phyloP scores from a whole-genome alignment of 2,113 vertebrate genomes.

The Speoplatyrhinus poulsoni region DNA sequence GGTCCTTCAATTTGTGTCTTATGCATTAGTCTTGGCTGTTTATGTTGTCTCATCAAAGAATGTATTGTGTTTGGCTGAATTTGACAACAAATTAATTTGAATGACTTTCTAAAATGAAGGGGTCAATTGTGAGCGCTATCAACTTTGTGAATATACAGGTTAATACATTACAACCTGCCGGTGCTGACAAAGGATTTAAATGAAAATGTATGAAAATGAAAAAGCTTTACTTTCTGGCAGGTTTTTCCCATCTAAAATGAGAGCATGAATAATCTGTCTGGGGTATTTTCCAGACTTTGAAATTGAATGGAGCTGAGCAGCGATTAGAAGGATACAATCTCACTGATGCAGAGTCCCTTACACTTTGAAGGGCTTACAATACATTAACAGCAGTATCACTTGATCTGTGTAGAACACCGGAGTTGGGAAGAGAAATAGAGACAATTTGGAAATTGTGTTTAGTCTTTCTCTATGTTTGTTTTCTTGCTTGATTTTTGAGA shows the following conservation, averaged over 20 bases:
- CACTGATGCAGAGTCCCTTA: conserved; percentile 33
- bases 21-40: background rate
- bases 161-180: no score
- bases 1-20: background rate
- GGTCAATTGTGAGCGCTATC: no score
- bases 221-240: conserved; percentile 11
- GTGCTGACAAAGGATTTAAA: background rate
- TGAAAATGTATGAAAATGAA: conserved; percentile 5
- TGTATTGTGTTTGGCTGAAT: background rate
- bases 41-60: background rate
- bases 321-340: conserved; percentile 50
- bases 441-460: conserved; percentile 36
- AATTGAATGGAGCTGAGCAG: conserved; percentile 33
- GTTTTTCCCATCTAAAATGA: conserved; percentile 18
- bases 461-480: conserved; percentile 31
- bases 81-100: no score
- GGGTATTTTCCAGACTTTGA: conserved; percentile 48
- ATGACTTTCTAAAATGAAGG: no score
- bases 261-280: conserved; percentile 18
- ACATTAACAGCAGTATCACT: conserved; percentile 39
- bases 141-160: no score
- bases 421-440: conserved; percentile 41
- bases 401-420: conserved; percentile 38
- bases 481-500: conserved; percentile 16
- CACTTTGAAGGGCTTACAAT: conserved; percentile 41